A percentile compares a stretch with the other conserved stretches of the same genome.
Evolutionary conservation across 2,888 invertebrate species (phyloP).

Genomic region (Drosophila ezoana): DNA sequence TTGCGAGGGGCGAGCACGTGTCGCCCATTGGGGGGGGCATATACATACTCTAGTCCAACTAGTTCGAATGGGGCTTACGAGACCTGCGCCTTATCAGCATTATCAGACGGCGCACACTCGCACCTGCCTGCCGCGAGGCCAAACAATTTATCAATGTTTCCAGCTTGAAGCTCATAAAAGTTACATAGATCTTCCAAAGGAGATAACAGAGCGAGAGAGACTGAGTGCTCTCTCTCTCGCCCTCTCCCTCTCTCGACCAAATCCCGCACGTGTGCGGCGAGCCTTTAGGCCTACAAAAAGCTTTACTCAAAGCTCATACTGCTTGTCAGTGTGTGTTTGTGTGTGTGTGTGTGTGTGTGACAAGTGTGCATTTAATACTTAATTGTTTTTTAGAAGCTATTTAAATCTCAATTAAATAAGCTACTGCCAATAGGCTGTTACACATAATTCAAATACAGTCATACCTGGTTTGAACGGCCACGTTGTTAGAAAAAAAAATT

Average conservation of each 20-base stretch:
- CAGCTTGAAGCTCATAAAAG: slow-evolving; percentile 4
- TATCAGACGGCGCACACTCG: slow-evolving; percentile 19
- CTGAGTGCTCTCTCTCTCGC: not conserved
- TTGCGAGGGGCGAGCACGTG: slow-evolving; percentile 19
- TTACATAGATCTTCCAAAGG: slow-evolving; percentile 13
- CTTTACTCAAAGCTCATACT: not conserved
- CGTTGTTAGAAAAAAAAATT: not conserved
- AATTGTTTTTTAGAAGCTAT: not conserved
- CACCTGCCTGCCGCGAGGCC: slow-evolving; percentile 4
- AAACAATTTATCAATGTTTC: slow-evolving; percentile 23
- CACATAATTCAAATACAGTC: slow-evolving; percentile 7
- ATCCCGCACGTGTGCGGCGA: not conserved
- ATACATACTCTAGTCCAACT: slow-evolving; percentile 8
- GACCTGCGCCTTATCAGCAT: slow-evolving; percentile 17
- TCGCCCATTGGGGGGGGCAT: not conserved
- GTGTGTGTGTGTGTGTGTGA: too few relatives aligned
- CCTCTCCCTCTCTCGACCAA: too few relatives aligned
- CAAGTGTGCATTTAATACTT: not conserved
- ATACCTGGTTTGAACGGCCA: slow-evolving; percentile 4
- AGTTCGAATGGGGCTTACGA: slow-evolving; percentile 7
- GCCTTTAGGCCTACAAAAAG: slow-evolving; percentile 7
- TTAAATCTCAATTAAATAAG: not conserved
- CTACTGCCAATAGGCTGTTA: not conserved
- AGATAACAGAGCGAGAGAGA: not conserved
- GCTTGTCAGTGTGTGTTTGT: too few relatives aligned